Base-by-base conservation (phyloP, 1,140 invertebrate genomes). In the Epicauta chinensis region DNA sequence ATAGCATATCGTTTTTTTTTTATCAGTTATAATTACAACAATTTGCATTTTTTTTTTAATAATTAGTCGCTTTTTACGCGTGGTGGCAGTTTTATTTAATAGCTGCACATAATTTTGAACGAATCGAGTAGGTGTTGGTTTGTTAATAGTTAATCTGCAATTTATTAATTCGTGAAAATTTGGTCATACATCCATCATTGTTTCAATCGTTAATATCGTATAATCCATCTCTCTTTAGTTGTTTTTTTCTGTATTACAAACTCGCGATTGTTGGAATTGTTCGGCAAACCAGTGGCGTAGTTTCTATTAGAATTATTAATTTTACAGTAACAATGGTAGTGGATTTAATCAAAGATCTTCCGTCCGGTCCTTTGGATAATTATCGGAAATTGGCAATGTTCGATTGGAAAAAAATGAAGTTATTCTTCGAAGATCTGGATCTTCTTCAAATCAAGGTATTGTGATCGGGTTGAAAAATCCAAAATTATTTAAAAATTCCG, bases 371-470 rank as follows among this genome's bases (percentile, higher is more conserved):
- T 3, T 71, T 91, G 37, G 81, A 86, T 65, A 64, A 61, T 2
- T 90, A 88, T 70, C 77, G 89, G 59, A 81, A 81, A 56, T 76
- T 73, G 49, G 81, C 87, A 3, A 80, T 81, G 5, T 91, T 92
- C 63, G 76, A 87, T 66, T 91, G 88, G 87, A 89, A 88, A 68
- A 71, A 78, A 52, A 76, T 93, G 69, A 84, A 81, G 58, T 56
- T 87, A 32, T 78, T 85, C 45, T 71, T 91, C 38, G 84, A 90
- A 59, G 83, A 76, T 65, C 81, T 82, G 51, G 79, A 87, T 61
- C 77, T 87, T 37, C 69, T 90, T 16, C 77, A 78, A 68, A 79
- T 85, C 45, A 88, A 88, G 76, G 87, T 89, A 69, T 10, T 45
- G 42, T 45, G 5, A 10, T 3, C n/a, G n/a, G n/a, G n/a, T n/a